Conservation (phyloP, 2,113 vertebrate species). For the Conger conger region DNA sequence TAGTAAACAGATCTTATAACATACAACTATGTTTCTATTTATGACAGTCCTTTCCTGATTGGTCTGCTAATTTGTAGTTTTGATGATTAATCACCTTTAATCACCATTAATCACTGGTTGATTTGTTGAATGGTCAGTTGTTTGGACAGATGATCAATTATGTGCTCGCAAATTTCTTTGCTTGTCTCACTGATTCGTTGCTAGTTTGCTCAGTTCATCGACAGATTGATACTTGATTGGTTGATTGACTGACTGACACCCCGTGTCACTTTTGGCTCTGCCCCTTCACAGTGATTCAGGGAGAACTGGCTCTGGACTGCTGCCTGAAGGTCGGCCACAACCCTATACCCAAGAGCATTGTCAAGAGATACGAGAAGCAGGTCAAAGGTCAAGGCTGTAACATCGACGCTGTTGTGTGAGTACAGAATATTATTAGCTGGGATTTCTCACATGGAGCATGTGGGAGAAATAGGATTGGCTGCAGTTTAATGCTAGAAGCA, state of each 20-base stretch:
- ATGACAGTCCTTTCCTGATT: no score
- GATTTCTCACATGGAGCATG: neutral
- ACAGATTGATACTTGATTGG: neutral
- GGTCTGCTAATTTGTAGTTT: no score
- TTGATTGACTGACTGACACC: neutral
- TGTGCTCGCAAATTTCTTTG: neutral
- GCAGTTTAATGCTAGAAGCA: no score
- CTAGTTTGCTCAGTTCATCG: neutral
- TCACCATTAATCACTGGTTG: no score
- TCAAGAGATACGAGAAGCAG: slow-evolving; percentile 34
- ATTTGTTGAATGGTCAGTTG: neutral
- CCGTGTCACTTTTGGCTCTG: neutral
- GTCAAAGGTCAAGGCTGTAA: slow-evolving; percentile 47
- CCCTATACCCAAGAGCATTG: neutral
- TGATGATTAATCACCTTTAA: no score
- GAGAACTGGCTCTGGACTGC: slow-evolving; percentile 41
- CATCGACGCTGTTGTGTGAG: slow-evolving; percentile 49
- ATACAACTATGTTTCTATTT: no score
- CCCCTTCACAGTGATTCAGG: slow-evolving; percentile 44
- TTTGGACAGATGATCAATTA: neutral
- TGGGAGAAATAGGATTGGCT: neutral
- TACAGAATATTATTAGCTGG: fast-evolving
- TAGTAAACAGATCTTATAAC: no score
- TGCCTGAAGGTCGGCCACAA: slow-evolving; percentile 26
- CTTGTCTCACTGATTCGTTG: neutral